Evolutionary conservation across 2,888 invertebrate species (phyloP).

Genomic region (Epinotia brunnichana): DNA sequence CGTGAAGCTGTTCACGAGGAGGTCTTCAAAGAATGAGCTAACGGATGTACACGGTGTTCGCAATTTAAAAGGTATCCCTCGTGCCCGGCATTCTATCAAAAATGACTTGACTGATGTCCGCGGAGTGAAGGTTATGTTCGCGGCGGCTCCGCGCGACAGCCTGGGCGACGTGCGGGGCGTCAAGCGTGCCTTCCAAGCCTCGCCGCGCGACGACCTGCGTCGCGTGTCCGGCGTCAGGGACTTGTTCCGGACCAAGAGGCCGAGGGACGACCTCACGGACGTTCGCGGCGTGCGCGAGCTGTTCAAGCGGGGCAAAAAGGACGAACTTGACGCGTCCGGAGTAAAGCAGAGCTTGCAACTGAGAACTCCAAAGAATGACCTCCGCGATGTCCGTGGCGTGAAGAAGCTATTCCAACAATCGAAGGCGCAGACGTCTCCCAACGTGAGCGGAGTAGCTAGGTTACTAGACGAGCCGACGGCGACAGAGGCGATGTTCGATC

Average conservation of each 20-base stretch:
- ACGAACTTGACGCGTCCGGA: slow-evolving; percentile 71
- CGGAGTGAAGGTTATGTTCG: slow-evolving; percentile 71
- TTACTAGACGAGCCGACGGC: slow-evolving; percentile 60
- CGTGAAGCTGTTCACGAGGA: slow-evolving; percentile 7
- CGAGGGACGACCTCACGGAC: slow-evolving; percentile 66
- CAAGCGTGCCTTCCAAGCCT: slow-evolving; percentile 63
- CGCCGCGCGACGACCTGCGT: slow-evolving; percentile 61
- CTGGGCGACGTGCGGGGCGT: slow-evolving; percentile 64
- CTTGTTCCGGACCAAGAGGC: slow-evolving; percentile 54
- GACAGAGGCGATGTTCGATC: slow-evolving; percentile 62
- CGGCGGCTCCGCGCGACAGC: slow-evolving; percentile 65
- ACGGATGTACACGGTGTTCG: not conserved
- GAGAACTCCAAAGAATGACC: slow-evolving; percentile 63
- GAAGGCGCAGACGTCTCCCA: slow-evolving; percentile 50
- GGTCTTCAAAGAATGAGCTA: slow-evolving; percentile 1
- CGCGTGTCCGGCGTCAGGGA: slow-evolving; percentile 53
- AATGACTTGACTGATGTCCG: slow-evolving; percentile 72
- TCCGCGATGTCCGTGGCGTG: slow-evolving; percentile 67
- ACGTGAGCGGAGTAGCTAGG: slow-evolving; percentile 71
- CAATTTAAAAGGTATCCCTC: slow-evolving; percentile 53
- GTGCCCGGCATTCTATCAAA: slow-evolving; percentile 58
- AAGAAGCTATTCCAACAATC: slow-evolving; percentile 57
- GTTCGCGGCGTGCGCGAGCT: slow-evolving; percentile 69
- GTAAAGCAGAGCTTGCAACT: slow-evolving; percentile 59
- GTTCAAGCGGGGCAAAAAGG: slow-evolving; percentile 58